Evolutionary conservation across 2,888 invertebrate genomes (phyloP).

Genomic region (Drosophila mimetica): DNA sequence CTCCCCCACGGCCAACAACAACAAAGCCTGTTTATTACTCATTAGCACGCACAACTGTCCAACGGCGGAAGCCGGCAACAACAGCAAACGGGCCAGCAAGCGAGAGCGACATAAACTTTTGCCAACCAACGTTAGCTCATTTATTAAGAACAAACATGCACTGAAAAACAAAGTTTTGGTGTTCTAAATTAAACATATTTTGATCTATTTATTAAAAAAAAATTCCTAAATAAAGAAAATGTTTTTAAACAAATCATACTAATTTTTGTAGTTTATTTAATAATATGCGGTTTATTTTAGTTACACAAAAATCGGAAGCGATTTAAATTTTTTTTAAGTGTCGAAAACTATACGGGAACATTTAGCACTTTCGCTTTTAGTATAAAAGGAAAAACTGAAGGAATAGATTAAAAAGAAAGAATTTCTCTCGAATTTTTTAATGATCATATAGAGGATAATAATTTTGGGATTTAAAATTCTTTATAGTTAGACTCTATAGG

Average conservation of each 20-base stretch:
- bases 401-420: not conserved
- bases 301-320: not conserved
- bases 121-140: conserved; percentile 65
- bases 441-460: not conserved
- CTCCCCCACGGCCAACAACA: conserved; percentile 18
- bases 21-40: conserved; percentile 65
- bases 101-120: conserved; percentile 51
- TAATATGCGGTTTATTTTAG: too few relatives aligned
- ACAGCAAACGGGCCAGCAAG: conserved; percentile 19
- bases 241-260: not conserved
- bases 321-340: not conserved
- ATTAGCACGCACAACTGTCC: conserved; percentile 70
- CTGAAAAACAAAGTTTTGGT: not conserved
- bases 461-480: too few relatives aligned
- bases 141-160: conserved; percentile 64
- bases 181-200: too few relatives aligned
- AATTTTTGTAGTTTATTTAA: too few relatives aligned
- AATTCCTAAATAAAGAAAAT: not conserved
- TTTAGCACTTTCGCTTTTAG: not conserved
- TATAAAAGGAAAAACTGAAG: not conserved
- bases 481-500: too few relatives aligned
- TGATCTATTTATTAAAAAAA: not conserved
- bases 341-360: not conserved
- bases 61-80: conserved; percentile 35
- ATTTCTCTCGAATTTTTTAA: not conserved